Conservation (phyloP, 2,888 invertebrate species). For the Gandaritis pyraliata region DNA sequence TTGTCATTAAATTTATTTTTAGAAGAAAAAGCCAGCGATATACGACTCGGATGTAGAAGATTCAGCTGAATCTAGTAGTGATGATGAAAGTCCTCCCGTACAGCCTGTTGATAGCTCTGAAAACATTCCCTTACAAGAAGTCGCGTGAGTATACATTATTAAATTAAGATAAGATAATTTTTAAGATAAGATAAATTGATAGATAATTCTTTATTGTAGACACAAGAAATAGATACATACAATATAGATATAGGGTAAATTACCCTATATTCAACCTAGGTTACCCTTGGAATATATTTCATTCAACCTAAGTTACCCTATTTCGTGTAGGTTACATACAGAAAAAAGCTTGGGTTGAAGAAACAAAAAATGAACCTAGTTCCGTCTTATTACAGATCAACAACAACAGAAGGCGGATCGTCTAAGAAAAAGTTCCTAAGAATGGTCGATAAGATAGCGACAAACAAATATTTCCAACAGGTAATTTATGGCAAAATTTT, state of each 20-base stretch:
- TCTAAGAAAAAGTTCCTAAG: slow-evolving; percentile 89
- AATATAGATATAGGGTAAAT: too few species aligned
- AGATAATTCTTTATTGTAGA: too few species aligned
- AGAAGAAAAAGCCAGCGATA: slow-evolving; percentile 82
- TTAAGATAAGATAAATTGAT: too few species aligned
- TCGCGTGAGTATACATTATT: slow-evolving; percentile 54
- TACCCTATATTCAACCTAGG: background rate
- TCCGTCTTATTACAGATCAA: slow-evolving; percentile 44
- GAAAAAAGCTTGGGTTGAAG: too few species aligned
- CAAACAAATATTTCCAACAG: slow-evolving; percentile 94
- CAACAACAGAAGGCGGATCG: slow-evolving; percentile 79
- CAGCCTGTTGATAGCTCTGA: slow-evolving; percentile 71
- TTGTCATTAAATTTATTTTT: background rate
- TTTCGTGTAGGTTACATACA: too few species aligned
- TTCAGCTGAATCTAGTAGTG: slow-evolving; percentile 91
- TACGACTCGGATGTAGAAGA: slow-evolving; percentile 91
- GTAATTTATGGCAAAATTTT: slow-evolving; percentile 44
- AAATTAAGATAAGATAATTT: too few species aligned
- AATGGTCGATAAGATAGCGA: slow-evolving; percentile 93
- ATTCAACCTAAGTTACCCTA: too few species aligned
- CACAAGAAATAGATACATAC: too few species aligned
- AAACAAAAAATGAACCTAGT: too few species aligned
- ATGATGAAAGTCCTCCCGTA: slow-evolving; percentile 85
- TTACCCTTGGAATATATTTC: background rate
- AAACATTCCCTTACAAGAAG: slow-evolving; percentile 48